Base-by-base conservation (phyloP, 2,113 vertebrate species). In the Scophthalmus maximus region DNA sequence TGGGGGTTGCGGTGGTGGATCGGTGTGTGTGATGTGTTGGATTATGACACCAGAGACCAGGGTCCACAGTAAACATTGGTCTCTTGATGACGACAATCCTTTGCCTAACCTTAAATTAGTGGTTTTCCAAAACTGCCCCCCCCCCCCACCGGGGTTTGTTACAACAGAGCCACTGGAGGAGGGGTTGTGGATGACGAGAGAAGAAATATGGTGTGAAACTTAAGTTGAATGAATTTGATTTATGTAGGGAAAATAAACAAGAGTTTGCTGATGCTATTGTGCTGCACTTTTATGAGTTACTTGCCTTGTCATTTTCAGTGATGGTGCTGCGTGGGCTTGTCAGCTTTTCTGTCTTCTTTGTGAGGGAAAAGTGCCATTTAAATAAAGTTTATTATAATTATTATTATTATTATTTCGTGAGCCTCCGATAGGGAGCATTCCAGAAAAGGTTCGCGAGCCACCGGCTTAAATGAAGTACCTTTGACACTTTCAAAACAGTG, bases 41-140 rank as follows among this genome's bases (percentile, higher is more conserved):
- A n/a, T 61, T 61, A 22, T 12, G 14, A 59, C 34, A 59, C 14
- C 34, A 40, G 53, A 56, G 23, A 25, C 49, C 49, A 38, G 20
- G 10, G 2, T 14, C 10, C 3, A 10, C 22, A 40, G 18, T 25
- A 15, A 38, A 18, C 15, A 8, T 18, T 23, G 34, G 8, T 8
- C 23, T 9, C 38, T 6, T n/a, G 14, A 44, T 40, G 34, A 40
- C 23, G 38, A 42, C 58, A 44, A 34, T 60, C 18, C 14, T 18
- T 63, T 51, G 4, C 14, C 8, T 55, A 30, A 40, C 12, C 36
- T 18, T 57, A 26, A 17, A 49, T 57, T 44, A 32, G 20, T 23
- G 26, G 53, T 55, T 55, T 5, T 20, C 30, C n/a, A n/a, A 12
- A 10, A 22, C 6, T 32, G 30, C 7, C 9, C 17, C 8, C 46